These are phyloP conservation scores for Glossosoma conforme DNA, from an alignment of 1,140 invertebrate species.

Conservation along the genomic window DNA sequence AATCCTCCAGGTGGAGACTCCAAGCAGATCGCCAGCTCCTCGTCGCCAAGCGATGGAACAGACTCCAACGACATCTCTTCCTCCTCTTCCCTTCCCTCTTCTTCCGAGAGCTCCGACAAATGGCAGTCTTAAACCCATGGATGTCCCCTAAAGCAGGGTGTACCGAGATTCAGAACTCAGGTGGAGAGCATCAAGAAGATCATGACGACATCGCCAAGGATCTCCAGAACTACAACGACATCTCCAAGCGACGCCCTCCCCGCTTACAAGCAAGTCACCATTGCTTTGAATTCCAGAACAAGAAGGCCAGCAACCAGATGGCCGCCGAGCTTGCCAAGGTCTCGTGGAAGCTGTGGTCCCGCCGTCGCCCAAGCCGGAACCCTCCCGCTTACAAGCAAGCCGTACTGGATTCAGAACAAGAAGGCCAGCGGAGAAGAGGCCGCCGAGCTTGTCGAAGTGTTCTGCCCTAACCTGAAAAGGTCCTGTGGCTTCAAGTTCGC, in stretches of 20 bases:
- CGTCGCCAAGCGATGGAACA: conserved; percentile 4
- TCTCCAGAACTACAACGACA: conserved; percentile 52
- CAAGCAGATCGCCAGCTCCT: too few relatives aligned
- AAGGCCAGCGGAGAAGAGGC: conserved; percentile 53
- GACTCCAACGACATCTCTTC: conserved; percentile 10
- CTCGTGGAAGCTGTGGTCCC: conserved; percentile 56
- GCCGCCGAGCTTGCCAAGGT: neutral
- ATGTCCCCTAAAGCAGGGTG: neutral
- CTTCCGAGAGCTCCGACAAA: neutral
- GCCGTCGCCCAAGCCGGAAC: conserved; percentile 61
- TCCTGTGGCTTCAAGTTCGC: conserved; percentile 55
- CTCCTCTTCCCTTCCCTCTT: conserved; percentile 26
- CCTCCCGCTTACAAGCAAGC: conserved; percentile 57
- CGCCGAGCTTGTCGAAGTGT: conserved; percentile 46
- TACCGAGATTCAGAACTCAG: neutral
- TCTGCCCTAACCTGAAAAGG: conserved; percentile 57
- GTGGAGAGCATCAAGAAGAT: conserved; percentile 43
- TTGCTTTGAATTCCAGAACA: conserved; percentile 54
- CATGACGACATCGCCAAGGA: conserved; percentile 54
- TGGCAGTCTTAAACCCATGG: neutral
- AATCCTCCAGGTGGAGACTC: too few relatives aligned
- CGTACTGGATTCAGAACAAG: conserved; percentile 52
- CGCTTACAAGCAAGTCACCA: conserved; percentile 55
- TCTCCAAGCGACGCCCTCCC: conserved; percentile 53
- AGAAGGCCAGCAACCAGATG: conserved; percentile 34